These are phyloP conservation scores for Cheilosia soror DNA, from an alignment of 2,888 invertebrate species.

Conservation along the genomic window DNA sequence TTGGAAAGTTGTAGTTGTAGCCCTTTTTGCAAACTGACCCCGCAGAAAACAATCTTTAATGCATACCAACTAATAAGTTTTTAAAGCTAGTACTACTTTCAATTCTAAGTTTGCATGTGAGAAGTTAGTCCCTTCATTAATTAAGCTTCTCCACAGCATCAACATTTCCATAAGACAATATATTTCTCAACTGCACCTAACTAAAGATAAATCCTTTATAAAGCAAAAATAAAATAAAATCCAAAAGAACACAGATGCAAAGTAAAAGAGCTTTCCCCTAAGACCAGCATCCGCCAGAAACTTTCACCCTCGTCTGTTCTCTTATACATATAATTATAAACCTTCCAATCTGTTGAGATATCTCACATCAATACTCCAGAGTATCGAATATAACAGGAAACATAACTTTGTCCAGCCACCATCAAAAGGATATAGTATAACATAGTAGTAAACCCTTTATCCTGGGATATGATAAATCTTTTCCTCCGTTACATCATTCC, in stretches of 20 bases:
- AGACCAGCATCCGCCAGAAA: not conserved
- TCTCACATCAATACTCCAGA: conserved; percentile 41
- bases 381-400: conserved; percentile 54
- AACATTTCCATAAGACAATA: not conserved
- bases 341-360: conserved; percentile 39
- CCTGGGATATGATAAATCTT: conserved; percentile 33
- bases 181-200: not conserved
- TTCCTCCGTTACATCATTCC: conserved; percentile 4
- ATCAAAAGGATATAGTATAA: conserved; percentile 39
- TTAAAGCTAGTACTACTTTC: no score
- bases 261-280: conserved; percentile 23
- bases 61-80: no score
- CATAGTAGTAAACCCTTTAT: conserved; percentile 25
- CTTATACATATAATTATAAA: conserved; percentile 46
- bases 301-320: conserved; percentile 1
- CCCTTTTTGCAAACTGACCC: no score
- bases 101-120: no score
- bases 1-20: no score
- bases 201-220: not conserved
- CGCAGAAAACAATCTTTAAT: no score
- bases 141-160: not conserved
- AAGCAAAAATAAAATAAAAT: not conserved
- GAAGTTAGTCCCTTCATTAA: not conserved
- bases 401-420: not conserved
- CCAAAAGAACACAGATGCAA: not conserved